Conservation (phyloP, 2,113 vertebrate genomes). For the Artemisiospiza belli region DNA sequence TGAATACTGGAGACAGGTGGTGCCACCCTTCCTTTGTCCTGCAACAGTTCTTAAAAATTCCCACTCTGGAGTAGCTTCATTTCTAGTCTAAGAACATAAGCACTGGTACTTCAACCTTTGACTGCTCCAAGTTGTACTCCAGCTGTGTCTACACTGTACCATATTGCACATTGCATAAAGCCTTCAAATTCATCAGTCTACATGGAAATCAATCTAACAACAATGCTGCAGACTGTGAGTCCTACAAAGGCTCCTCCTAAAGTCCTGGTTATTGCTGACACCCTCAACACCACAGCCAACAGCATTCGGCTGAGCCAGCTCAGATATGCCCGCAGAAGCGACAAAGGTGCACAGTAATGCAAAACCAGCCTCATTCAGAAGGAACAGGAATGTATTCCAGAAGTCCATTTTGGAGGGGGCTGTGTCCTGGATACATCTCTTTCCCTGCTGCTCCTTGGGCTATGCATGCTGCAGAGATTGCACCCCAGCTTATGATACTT, state of each 20-base stretch:
- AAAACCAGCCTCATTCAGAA: neutral
- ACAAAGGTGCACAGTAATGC: rapidly evolving
- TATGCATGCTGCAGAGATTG: neutral
- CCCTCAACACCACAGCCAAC: neutral
- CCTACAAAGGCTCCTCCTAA: neutral
- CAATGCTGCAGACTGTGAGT: neutral
- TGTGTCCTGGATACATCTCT: neutral
- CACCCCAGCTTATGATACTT: neutral
- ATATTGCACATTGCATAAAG: neutral
- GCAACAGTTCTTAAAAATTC: neutral
- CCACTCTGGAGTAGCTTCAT: neutral
- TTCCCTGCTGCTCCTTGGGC: neutral
- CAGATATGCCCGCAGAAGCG: neutral
- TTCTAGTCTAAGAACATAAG: neutral
- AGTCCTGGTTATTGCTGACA: neutral
- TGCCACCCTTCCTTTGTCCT: conserved; percentile 49
- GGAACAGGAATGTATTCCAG: neutral
- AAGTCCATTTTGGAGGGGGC: neutral
- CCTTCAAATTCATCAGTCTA: neutral
- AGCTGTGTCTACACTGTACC: neutral
- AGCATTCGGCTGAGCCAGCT: neutral
- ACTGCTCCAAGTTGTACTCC: neutral
- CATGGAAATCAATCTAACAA: neutral
- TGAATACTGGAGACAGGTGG: conserved; percentile 9
- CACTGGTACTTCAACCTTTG: neutral